phyloP scores from a whole-genome alignment of 2,113 vertebrate species.

The Gavialis gangeticus region DNA sequence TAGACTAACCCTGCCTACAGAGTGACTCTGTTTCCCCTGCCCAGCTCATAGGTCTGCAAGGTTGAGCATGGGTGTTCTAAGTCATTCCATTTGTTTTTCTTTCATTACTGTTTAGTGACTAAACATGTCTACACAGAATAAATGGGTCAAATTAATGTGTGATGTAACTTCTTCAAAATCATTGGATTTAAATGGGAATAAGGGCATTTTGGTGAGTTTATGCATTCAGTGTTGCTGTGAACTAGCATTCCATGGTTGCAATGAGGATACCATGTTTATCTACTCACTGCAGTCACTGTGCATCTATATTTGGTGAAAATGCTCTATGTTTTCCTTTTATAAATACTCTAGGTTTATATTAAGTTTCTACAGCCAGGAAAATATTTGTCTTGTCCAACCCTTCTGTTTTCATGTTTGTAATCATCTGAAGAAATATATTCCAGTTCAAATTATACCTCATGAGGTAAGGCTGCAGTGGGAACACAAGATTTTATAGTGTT shows the following conservation, averaged over 20 bases:
- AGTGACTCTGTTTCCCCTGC: no score
- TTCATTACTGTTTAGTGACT: neutral
- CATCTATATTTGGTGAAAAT: neutral
- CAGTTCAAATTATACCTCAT: neutral
- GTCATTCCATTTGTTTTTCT: neutral
- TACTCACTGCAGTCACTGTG: neutral
- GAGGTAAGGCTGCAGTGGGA: neutral
- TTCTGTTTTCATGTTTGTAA: neutral
- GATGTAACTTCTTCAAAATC: neutral
- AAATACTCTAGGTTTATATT: neutral
- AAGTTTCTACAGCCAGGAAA: neutral
- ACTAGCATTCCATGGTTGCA: neutral
- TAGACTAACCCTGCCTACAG: no score
- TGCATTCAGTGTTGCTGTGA: neutral
- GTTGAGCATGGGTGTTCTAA: no score
- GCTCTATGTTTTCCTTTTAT: neutral
- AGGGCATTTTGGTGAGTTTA: rapidly evolving
- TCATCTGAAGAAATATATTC: neutral
- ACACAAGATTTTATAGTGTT: neutral
- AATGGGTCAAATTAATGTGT: neutral
- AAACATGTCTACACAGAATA: neutral
- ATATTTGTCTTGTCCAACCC: neutral
- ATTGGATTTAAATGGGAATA: neutral
- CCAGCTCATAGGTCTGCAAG: no score
- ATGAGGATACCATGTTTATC: neutral